Evolutionary conservation across 2,797 vertebrate genomes (phyloP), one percentile per base, ranked within the genome.

Genomic region (Pyrocephalus nanus): DNA sequence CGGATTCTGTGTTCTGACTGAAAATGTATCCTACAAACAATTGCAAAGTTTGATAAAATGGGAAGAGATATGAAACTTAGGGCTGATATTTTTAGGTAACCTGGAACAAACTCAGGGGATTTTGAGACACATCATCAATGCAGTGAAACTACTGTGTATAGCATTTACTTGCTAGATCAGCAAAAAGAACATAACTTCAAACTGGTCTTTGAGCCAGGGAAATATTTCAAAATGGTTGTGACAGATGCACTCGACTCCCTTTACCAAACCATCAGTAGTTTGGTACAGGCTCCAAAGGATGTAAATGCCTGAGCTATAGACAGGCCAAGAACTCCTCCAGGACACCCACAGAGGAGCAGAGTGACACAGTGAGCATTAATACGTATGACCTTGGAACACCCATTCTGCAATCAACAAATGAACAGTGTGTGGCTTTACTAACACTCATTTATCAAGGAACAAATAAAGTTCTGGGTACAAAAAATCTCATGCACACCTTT

Each of bases 401-500:
- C 50, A 38, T 1, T 26, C 8, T 21, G 11, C 0, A 0, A 74
- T 30, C 61, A 86, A 19, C n/a, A 55, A 25, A 3, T 6, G 9
- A 55, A 34, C 0, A 17, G 17, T 1, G 25, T 1, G 25, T 12
- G 69, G 25, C 36, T 62, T 57, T 69, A 45, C 55, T 64, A 57
- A 30, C 27, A 57, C 17, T 62, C 10, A 14, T 51, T 51, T 51
- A 19, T 26, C n/a, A 34, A 40, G 42, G 32, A 62, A 69, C 50
- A 74, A 69, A 43, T 19, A 38, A 38, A 62, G 40, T 27, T 54
- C 9, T 43, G 51, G 38, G 30, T 54, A 26, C 23, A 54, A 32
- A 30, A 30, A 42, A 38, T 71, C 30, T 54, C 30, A 54, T 20
- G 50, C 38, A 54, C n/a, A 71, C 17, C 12, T 54, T 54, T 40